Percentiles rank a stretch among this genome's conserved stretches.
Evolutionary conservation across 1,140 invertebrate genomes (phyloP).

Genomic region (Drosophila micromelanica): DNA sequence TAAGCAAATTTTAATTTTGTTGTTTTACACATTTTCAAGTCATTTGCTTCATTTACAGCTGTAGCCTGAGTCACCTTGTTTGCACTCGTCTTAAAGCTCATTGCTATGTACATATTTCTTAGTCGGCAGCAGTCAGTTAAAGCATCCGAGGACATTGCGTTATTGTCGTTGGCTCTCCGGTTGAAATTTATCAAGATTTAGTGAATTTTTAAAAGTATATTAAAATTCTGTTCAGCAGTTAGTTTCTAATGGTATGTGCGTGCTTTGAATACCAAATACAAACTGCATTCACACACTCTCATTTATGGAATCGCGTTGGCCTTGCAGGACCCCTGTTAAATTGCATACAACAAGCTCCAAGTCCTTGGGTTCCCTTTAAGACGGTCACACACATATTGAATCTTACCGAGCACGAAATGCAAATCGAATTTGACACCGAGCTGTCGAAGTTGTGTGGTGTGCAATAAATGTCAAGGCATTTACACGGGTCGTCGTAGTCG

Average conservation of each 20-base stretch:
- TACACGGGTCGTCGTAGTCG: conserved; percentile 64
- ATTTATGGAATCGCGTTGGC: conserved; percentile 18
- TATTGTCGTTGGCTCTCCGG: neutral
- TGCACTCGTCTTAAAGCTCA: neutral
- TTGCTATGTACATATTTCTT: conserved; percentile 6
- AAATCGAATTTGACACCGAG: conserved; percentile 74
- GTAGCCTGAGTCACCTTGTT: conserved; percentile 20
- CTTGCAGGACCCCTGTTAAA: conserved; percentile 45
- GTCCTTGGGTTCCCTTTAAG: neutral
- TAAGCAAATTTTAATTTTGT: too few species aligned
- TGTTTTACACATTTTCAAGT: too few species aligned
- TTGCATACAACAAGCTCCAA: conserved; percentile 21
- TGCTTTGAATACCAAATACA: conserved; percentile 36
- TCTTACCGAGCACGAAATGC: conserved; percentile 53
- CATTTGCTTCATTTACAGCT: too few species aligned
- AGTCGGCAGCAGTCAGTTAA: conserved; percentile 13
- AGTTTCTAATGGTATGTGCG: conserved; percentile 58
- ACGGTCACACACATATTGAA: conserved; percentile 11
- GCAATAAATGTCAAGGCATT: conserved; percentile 80
- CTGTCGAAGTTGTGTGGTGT: conserved; percentile 70
- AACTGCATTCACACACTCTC: conserved; percentile 18
- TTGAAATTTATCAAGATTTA: neutral
- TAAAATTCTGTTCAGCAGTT: neutral
- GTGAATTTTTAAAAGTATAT: conserved; percentile 4
- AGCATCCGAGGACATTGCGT: conserved; percentile 18